Evolutionary conservation across 2,888 invertebrate species (phyloP), one percentile per base, ranked within the genome.

Genomic region (Molanna angustata): DNA sequence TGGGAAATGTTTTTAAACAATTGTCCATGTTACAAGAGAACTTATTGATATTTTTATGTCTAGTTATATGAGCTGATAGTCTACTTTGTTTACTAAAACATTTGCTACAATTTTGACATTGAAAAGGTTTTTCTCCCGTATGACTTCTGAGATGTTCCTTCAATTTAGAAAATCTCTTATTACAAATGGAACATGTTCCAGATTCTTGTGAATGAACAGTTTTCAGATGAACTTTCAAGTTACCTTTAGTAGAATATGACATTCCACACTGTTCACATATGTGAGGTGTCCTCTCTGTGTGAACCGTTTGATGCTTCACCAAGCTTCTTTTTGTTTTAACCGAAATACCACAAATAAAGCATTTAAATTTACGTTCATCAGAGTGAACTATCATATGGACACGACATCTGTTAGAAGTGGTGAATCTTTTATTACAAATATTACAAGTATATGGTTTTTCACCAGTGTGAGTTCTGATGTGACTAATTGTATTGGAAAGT

Each of bases 71-170:
- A 46, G 71, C 69, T 0, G 71, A 66, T 18, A 76, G 61, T 58
- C 73, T 73, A 1, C 73, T 63, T 52, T 72, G 68, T 0, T 67
- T 66, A 1, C 64, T 64, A 61, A 71, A 77, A 1, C 68, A 62
- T 48, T 69, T 68, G 19, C 67, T 66, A 59, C 77, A 77, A 13
- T 69, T 54, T 18, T 66, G 66, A 60, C 77, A 78, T 1, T 63
- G 57, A 60, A 68, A 74, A 0, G 74, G 74, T 35, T 69, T 78
- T 59, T 80, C 80, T 0, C 80, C 81, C 0, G 79, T 80, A 57
- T 82, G 82, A 55, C 76, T 76, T 1, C 76, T 66, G 77, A 79
- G 77, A 58, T 82, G 82, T 1, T 72, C 74, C 45, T 74, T 74
- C 13, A 82, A 61, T 61, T 82, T 76, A 0, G 80, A 70, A 60